Evolutionary conservation across 2,797 vertebrate species (phyloP).

Genomic region (Brachyalestes nurse): DNA sequence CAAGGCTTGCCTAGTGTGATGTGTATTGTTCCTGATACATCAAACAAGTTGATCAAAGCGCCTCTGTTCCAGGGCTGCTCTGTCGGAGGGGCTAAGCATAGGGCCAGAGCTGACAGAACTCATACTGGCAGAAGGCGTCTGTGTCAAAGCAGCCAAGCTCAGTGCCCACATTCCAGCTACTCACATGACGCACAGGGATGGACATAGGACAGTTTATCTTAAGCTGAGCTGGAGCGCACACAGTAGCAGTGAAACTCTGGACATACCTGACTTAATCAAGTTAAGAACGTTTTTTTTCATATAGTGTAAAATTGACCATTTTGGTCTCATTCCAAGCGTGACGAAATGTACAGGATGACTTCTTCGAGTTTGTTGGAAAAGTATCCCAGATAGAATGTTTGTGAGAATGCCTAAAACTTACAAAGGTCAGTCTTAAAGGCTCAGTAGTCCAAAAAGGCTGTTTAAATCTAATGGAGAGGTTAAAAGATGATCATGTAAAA

Average conservation of each 20-base stretch:
- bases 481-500: no score
- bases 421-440: no score
- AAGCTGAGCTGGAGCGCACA: neutral
- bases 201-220: neutral
- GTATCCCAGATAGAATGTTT: no score
- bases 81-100: conserved; percentile 54
- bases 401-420: no score
- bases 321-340: no score
- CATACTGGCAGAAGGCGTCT: conserved; percentile 21
- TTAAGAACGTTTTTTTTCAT: no score
- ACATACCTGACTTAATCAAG: no score
- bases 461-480: no score
- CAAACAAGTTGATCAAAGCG: conserved; percentile 70
- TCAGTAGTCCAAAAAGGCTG: no score
- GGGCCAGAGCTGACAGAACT: conserved; percentile 33
- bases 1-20: conserved; percentile 43
- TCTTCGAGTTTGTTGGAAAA: no score
- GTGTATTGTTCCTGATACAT: conserved; percentile 56
- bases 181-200: neutral
- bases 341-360: no score
- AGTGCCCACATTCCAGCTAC: conserved; percentile 11
- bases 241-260: neutral
- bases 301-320: no score
- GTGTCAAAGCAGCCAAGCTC: conserved; percentile 28
- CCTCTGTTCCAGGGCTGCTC: conserved; percentile 45